Evolutionary conservation across 2,797 vertebrate genomes (phyloP), one percentile per base, ranked within the genome.

Genomic region (Triplophysa bombifrons): DNA sequence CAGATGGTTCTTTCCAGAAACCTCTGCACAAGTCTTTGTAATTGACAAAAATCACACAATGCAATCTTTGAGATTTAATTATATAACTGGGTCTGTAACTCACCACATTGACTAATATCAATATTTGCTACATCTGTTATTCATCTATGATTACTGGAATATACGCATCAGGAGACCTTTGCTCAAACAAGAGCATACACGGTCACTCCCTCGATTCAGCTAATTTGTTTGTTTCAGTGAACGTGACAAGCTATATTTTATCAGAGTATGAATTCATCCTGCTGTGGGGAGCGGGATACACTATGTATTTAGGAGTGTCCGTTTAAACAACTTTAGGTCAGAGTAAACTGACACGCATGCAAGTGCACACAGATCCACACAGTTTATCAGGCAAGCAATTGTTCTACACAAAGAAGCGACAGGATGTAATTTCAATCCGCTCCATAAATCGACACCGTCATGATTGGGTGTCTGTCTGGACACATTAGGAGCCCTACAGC

Each of bases 281-380:
- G n/a, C 51, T 74, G 38, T 48, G 74, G 34, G 46, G 2, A 17
- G 71, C 64, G 38, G 64, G 7, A 30, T 71, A 72, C 69, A 76
- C 44, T 19, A 6, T 34, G 60, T 41, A 67, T 73, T 72, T 61
- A 76, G 63, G 53, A 22, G 17, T 58, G 50, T 74, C 46, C 73
- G 82, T 41, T 27, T 80, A 68, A 82, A 81, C 81, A 83, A 78
- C 13, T 83, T 82, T 25, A 83, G 65, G 80, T 80, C 63, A 81
- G 55, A 72, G 34, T 66, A 58, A 80, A 76, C 30, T 22, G 68
- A 66, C 60, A 76, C 19, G 41, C 27, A 63, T 50, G 7, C 72
- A 46, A 3, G 12, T 53, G 12, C n/a, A 1, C 17, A 6, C 30
- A 68, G 25, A 78, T 56, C 34, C 34, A 78, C 55, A 41, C 13